Percentiles rank a stretch among this genome's conserved stretches.
Conservation (phyloP, 2,113 vertebrate species). For the Erythrolamprus reginae region DNA sequence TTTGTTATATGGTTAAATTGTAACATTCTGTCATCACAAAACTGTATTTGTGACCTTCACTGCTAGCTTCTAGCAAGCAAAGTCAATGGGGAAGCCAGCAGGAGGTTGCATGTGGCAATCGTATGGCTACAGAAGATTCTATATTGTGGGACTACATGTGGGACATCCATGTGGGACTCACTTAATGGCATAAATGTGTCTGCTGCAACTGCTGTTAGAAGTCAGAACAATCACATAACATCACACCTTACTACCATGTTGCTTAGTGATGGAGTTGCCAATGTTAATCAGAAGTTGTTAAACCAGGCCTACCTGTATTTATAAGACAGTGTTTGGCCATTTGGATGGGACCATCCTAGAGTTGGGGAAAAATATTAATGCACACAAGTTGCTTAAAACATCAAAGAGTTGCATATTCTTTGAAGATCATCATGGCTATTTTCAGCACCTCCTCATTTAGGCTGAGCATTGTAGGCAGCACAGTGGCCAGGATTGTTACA, state of each 20-base stretch:
- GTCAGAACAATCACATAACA: background rate
- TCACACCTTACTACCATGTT: background rate
- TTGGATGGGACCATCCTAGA: background rate
- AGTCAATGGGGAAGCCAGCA: background rate
- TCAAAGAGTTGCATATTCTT: background rate
- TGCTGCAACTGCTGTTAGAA: background rate
- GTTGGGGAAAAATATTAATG: background rate
- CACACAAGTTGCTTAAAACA: background rate
- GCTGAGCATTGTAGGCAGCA: background rate
- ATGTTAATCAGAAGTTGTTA: background rate
- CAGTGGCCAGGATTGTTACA: background rate
- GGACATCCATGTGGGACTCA: background rate
- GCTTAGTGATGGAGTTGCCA: background rate
- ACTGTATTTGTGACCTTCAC: background rate
- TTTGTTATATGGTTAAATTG: too few species aligned
- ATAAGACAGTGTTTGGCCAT: background rate
- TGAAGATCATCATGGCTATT: background rate
- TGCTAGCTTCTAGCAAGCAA: background rate
- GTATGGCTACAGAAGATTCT: background rate
- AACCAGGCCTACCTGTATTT: background rate
- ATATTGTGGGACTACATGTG: background rate
- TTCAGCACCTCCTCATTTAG: background rate
- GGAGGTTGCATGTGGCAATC: background rate
- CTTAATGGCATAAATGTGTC: background rate
- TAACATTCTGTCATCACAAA: too few species aligned